Evolutionary conservation across 2,888 invertebrate genomes (phyloP).

Genomic region (Thereva unica): DNA sequence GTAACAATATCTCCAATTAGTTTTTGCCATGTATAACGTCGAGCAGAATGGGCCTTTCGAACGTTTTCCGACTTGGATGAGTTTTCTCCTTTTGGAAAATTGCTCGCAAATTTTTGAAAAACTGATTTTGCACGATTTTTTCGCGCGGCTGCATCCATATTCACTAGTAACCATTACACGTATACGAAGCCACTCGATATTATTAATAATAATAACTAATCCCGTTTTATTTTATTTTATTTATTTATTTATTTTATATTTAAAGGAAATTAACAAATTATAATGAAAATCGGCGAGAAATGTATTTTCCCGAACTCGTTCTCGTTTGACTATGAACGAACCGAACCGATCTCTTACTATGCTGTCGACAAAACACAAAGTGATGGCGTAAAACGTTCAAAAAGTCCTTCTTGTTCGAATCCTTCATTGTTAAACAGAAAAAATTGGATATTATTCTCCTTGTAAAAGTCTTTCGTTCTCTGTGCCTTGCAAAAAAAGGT

Average conservation of each 20-base stretch:
- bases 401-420: slow-evolving; percentile 14
- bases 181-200: not conserved
- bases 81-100: slow-evolving; percentile 52
- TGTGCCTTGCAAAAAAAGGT: no score
- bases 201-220: no score
- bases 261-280: no score
- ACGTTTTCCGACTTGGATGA: slow-evolving; percentile 4
- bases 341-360: no score
- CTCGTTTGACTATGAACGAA: no score
- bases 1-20: slow-evolving; percentile 63
- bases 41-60: slow-evolving; percentile 29
- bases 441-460: slow-evolving; percentile 8
- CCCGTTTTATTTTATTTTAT: no score
- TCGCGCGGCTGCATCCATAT: slow-evolving; percentile 19
- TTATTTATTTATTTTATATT: no score
- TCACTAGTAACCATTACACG: slow-evolving; percentile 7
- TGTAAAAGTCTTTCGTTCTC: no score
- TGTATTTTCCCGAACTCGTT: no score
- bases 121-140: slow-evolving; percentile 41
- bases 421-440: slow-evolving; percentile 10
- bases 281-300: no score
- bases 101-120: slow-evolving; percentile 59
- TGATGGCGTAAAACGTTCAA: slow-evolving; percentile 8
- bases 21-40: slow-evolving; percentile 59
- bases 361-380: no score